Base-by-base conservation (phyloP, 2,797 vertebrate genomes). In the Triplophysa bombifrons region DNA sequence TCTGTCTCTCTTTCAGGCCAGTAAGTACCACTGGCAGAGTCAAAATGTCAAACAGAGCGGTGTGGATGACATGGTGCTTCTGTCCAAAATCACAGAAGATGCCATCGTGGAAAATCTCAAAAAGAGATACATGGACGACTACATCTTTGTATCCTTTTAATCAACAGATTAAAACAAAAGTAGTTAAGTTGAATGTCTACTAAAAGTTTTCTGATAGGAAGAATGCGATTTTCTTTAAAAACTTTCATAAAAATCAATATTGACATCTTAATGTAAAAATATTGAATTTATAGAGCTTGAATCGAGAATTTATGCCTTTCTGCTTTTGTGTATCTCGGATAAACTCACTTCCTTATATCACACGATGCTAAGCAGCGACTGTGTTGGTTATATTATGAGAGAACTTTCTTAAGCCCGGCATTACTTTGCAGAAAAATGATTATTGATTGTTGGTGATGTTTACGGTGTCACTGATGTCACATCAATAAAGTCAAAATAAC, bases 1-100 rank as follows among this genome's bases (percentile, higher is more conserved):
- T 25, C 9, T 74, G 4, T 48, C 10, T 63, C 9, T 81, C 8
- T 30, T 76, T n/a, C 84, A 95, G 94, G 97, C 95, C 25, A 96
- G 95, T 90, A 99, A 98, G 90, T 98, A 98, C 85, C 97, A 99
- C 91, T 99, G 97, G 97, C 98, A 99, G 92, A 98, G 96, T 92
- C 97, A 98, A 87, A 98, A 99, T 76, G 98, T 99, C 74, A 99
- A 98, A 80, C 97, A 99, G 87, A 99, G 97, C 0, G 97, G 98
- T 0, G 97, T 99, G 92, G 98, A 99, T 0, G 98, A 99, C 92
- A 99, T 99, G 98, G 97, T 99, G 75, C 93, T 99, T 68, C 92
- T 99, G 81, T 94, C 96, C 80, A 98, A 98, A 90, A 98, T 99
- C 93, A 94, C 88, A 0, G 98, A 99, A 88, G 97, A 98, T 0